Percentiles rank a stretch among this genome's conserved stretches.
These are phyloP conservation scores for Micronycteris hirsuta DNA, from an alignment of 2,113 vertebrate genomes.

Conservation along the genomic window DNA sequence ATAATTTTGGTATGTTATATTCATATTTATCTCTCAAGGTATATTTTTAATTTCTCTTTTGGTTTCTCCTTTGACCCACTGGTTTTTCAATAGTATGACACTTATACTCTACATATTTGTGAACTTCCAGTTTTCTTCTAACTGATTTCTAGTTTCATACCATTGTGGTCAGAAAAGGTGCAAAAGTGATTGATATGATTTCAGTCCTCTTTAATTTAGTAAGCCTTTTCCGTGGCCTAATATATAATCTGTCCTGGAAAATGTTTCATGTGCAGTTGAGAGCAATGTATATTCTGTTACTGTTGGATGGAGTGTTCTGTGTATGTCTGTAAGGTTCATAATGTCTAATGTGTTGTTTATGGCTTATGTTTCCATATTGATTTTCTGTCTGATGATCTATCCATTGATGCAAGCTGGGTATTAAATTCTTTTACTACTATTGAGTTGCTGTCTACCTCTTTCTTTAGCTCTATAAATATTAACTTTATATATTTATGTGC, in stretches of 20 bases:
- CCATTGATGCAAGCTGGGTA: not conserved
- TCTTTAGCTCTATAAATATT: not conserved
- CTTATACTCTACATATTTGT: not conserved
- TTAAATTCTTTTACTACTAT: not conserved
- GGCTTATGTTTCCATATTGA: not conserved
- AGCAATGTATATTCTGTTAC: not conserved
- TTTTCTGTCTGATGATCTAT: not conserved
- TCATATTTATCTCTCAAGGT: not conserved
- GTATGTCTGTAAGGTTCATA: not conserved
- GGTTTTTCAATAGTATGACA: no score
- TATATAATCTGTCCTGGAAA: not conserved
- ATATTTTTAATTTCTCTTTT: not conserved
- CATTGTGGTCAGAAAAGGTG: not conserved
- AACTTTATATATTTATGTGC: not conserved
- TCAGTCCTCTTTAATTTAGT: not conserved
- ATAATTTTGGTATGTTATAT: not conserved
- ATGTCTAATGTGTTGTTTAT: not conserved
- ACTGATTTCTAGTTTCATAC: not conserved
- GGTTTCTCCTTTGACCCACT: not conserved
- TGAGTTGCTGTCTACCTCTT: not conserved
- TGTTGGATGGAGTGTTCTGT: not conserved
- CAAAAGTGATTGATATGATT: not conserved
- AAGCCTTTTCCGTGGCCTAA: not conserved
- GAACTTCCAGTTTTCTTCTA: not conserved
- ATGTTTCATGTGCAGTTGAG: not conserved